A percentile compares a stretch with the other conserved stretches of the same genome.
Evolutionary conservation across 2,797 vertebrate species (phyloP).

Genomic region (Anableps anableps): DNA sequence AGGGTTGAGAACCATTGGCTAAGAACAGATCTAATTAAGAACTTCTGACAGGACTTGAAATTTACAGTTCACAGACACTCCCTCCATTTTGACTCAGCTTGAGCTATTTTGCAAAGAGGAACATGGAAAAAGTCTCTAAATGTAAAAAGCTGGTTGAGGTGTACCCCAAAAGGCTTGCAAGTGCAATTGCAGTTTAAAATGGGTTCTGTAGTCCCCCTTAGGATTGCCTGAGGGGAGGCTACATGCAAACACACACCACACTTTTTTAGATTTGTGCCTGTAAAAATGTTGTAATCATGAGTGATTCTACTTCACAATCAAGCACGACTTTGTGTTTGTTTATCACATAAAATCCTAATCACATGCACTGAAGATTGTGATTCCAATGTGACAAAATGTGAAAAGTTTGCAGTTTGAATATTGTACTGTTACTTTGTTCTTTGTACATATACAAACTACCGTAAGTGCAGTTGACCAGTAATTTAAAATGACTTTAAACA

Average conservation of each 20-base stretch:
- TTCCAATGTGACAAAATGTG: neutral
- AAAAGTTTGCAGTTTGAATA: neutral
- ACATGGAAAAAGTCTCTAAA: neutral
- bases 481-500: neutral
- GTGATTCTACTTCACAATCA: neutral
- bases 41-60: neutral
- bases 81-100: neutral
- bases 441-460: neutral
- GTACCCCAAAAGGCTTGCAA: neutral
- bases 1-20: neutral
- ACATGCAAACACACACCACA: neutral
- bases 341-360: neutral
- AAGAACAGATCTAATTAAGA: neutral
- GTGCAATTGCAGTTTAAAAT: neutral
- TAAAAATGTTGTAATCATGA: neutral
- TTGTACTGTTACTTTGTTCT: neutral
- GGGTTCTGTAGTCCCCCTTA: neutral
- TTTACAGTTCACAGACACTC: neutral
- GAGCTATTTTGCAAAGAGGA: neutral
- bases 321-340: neutral
- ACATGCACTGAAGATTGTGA: neutral
- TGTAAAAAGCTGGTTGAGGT: neutral
- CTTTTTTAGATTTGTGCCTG: neutral
- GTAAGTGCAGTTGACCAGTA: neutral
- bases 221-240: neutral